These are phyloP conservation scores for Drepana arcuata DNA, from an alignment of 1,140 invertebrate species.

Conservation along the genomic window DNA sequence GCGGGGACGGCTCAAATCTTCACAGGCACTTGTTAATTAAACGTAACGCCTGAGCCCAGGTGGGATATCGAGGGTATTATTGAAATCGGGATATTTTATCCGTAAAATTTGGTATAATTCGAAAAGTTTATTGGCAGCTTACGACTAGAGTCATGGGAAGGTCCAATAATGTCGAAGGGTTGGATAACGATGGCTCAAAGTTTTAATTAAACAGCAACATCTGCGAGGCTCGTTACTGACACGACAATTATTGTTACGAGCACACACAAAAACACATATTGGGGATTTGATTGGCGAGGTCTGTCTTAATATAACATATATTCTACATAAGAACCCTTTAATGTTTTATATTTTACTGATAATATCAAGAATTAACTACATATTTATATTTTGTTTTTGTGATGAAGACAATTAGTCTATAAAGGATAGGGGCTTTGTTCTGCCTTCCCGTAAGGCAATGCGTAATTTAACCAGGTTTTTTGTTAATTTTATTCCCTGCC, in stretches of 20 bases:
- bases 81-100: conserved; percentile 20
- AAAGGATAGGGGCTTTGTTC: too few species aligned
- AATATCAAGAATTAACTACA: too few species aligned
- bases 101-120: conserved; percentile 16
- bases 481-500: too few species aligned
- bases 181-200: conserved; percentile 38
- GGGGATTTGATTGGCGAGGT: too few species aligned
- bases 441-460: too few species aligned
- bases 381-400: too few species aligned
- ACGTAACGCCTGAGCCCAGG: conserved; percentile 4
- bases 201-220: conserved; percentile 64
- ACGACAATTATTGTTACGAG: conserved; percentile 49
- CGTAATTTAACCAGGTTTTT: too few species aligned
- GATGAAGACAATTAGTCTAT: too few species aligned
- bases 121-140: conserved; percentile 34
- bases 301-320: too few species aligned
- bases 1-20: conserved; percentile 7
- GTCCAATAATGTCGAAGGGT: conserved; percentile 47
- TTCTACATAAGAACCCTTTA: too few species aligned
- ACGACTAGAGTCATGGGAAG: conserved; percentile 23
- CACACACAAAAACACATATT: conserved; percentile 24
- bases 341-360: too few species aligned
- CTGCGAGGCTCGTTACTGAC: conserved; percentile 38
- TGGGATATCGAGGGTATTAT: too few species aligned
- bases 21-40: conserved; percentile 15